phyloP scores from a whole-genome alignment of 2,113 vertebrate genomes.

The Engystomops pustulosus region DNA sequence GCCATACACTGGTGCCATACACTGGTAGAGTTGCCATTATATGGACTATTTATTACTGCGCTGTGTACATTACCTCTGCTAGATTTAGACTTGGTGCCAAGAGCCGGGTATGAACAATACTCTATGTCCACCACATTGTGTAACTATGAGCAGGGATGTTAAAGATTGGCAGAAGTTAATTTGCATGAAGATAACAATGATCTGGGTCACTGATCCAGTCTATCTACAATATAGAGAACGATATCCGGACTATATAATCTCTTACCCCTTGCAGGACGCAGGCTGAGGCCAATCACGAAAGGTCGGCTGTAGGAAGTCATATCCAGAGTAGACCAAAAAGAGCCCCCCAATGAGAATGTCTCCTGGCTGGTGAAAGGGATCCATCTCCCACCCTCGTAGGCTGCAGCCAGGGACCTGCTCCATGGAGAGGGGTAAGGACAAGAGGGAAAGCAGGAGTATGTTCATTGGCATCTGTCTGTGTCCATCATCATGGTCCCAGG shows the following conservation, averaged over 20 bases:
- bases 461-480: background rate
- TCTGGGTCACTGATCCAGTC: too few species aligned
- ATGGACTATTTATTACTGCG: too few species aligned
- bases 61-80: too few species aligned
- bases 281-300: conserved; percentile 8
- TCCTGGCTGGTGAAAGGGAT: conserved; percentile 21
- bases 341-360: conserved; percentile 32
- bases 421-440: conserved; percentile 21
- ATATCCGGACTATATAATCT: background rate
- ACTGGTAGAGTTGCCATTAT: too few species aligned
- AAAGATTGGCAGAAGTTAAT: too few species aligned
- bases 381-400: conserved; percentile 27
- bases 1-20: too few species aligned
- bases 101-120: too few species aligned
- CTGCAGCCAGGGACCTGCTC: background rate
- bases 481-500: background rate
- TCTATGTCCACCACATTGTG: too few species aligned
- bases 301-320: background rate
- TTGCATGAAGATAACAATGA: too few species aligned
- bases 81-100: too few species aligned
- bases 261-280: conserved; percentile 33
- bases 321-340: conserved; percentile 40
- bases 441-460: background rate
- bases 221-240: background rate
- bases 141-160: too few species aligned